phyloP scores from a whole-genome alignment of 2,888 invertebrate species.

The Epinotia brunnichana region DNA sequence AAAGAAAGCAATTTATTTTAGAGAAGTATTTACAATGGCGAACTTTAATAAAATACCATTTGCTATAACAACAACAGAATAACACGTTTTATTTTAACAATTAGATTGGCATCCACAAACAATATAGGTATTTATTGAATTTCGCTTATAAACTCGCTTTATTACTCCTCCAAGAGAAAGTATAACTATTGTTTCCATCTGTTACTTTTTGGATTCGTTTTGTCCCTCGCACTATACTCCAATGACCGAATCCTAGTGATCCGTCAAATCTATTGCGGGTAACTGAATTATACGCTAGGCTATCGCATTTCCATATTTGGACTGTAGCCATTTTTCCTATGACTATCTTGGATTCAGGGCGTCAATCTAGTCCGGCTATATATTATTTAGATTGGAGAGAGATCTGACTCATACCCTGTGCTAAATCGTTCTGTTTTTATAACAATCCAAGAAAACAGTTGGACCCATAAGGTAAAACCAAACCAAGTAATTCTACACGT shows the following conservation, averaged over 20 bases:
- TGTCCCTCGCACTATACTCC: constrained; percentile 13
- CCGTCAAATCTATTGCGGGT: constrained; percentile 36
- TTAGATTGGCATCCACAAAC: too few relatives aligned
- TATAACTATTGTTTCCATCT: background rate
- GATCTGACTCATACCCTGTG: background rate
- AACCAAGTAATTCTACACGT: too few relatives aligned
- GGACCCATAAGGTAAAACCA: too few relatives aligned
- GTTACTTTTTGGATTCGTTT: constrained; percentile 1
- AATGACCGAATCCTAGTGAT: constrained; percentile 21
- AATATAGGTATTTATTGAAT: too few relatives aligned
- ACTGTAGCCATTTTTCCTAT: constrained; percentile 40
- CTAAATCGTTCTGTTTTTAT: background rate
- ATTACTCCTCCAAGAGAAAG: background rate
- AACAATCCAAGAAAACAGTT: background rate
- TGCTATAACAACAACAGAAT: too few relatives aligned
- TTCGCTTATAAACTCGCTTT: too few relatives aligned
- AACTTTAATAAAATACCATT: too few relatives aligned
- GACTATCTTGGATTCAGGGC: constrained; percentile 25
- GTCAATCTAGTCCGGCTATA: constrained; percentile 30
- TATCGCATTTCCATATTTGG: constrained; percentile 43
- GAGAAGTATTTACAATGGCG: background rate
- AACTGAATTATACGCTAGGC: constrained; percentile 38
- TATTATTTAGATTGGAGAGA: constrained; percentile 18
- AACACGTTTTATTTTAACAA: too few relatives aligned
- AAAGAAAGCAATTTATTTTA: background rate